Percentiles rank a stretch among this genome's conserved stretches.
phyloP scores from a whole-genome alignment of 2,888 invertebrate genomes.

The Drosophila borborema region DNA sequence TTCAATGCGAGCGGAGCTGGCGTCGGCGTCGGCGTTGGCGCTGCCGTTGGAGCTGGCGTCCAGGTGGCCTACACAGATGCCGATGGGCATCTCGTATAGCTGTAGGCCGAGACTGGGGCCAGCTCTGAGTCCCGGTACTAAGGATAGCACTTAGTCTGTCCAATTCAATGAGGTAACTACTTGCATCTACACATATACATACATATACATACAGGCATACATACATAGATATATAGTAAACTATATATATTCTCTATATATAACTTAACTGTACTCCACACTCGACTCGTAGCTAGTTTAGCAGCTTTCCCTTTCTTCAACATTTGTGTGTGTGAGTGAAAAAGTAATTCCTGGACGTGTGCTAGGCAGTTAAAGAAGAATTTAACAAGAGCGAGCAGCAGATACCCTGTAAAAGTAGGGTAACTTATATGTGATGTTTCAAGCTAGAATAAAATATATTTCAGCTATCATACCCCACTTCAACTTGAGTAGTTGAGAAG shows the following conservation, averaged over 20 bases:
- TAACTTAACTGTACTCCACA: slow-evolving; percentile 39
- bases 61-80: slow-evolving; percentile 85
- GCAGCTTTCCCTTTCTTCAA: slow-evolving; percentile 52
- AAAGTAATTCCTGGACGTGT: slow-evolving; percentile 26
- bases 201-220: slow-evolving; percentile 29
- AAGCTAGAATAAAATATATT: background rate
- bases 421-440: background rate
- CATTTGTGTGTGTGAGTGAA: slow-evolving; percentile 10
- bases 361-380: background rate
- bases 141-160: slow-evolving; percentile 3
- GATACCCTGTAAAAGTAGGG: background rate
- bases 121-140: slow-evolving; percentile 73
- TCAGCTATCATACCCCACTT: background rate
- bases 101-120: slow-evolving; percentile 80
- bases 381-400: slow-evolving; percentile 8
- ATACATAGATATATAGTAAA: background rate
- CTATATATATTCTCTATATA: slow-evolving; percentile 21
- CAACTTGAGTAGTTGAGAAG: background rate
- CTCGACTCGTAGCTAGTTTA: slow-evolving; percentile 63
- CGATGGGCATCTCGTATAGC: slow-evolving; percentile 86
- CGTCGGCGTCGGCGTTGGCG: background rate
- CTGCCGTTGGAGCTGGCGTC: slow-evolving; percentile 36
- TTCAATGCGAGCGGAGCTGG: slow-evolving; percentile 73
- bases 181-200: slow-evolving; percentile 32
- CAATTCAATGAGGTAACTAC: slow-evolving; percentile 37